Conservation (phyloP, 2,888 invertebrate species). For the Eilema depressum region DNA sequence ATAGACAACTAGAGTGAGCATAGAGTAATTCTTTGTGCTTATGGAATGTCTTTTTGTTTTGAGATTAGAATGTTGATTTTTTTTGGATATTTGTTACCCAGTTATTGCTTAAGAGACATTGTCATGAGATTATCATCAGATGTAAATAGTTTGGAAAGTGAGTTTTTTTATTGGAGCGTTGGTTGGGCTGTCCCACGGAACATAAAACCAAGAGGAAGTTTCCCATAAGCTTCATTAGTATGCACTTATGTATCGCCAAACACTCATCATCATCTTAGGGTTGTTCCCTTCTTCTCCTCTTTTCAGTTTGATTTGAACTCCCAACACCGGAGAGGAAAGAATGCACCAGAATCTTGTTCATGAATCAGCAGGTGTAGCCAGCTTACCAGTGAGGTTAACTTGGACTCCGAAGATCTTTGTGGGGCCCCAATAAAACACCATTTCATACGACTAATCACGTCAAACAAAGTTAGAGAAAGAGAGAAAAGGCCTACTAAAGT, state of each 20-base stretch:
- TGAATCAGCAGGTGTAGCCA: neutral
- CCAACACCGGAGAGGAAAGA: neutral
- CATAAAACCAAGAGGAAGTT: neutral
- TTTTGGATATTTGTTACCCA: slow-evolving; percentile 20
- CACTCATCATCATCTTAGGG: neutral
- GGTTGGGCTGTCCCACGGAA: neutral
- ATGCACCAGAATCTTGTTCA: neutral
- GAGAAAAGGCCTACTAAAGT: too few relatives aligned
- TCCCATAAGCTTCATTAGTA: neutral
- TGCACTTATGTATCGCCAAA: too few relatives aligned
- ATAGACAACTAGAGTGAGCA: slow-evolving; percentile 63
- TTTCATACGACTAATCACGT: too few relatives aligned
- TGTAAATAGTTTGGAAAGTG: slow-evolving; percentile 24
- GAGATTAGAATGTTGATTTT: slow-evolving; percentile 46
- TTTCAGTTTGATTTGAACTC: neutral
- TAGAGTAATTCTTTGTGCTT: slow-evolving; percentile 58
- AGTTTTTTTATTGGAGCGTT: neutral
- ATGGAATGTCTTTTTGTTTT: slow-evolving; percentile 59
- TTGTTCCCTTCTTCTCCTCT: neutral
- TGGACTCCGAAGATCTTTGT: too few relatives aligned
- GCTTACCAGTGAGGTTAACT: too few relatives aligned
- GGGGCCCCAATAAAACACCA: too few relatives aligned
- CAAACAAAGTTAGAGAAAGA: too few relatives aligned
- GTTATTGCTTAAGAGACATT: slow-evolving; percentile 18
- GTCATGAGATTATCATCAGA: slow-evolving; percentile 25